These are phyloP conservation scores for Scaptodrosophila latifasciaeformis DNA, from an alignment of 2,888 invertebrate genomes.

Conservation along the genomic window DNA sequence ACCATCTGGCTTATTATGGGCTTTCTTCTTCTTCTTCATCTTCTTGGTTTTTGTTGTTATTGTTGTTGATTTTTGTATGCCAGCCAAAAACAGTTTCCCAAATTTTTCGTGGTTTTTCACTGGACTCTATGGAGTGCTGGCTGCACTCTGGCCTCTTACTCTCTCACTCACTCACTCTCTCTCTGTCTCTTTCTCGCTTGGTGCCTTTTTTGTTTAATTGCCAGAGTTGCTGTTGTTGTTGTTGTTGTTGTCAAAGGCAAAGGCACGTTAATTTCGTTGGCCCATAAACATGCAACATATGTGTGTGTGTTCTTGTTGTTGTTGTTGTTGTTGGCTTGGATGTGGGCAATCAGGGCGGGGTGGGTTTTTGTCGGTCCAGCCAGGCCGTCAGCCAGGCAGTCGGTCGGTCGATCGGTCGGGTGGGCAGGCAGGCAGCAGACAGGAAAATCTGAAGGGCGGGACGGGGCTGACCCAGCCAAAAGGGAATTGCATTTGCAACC, in stretches of 20 bases:
- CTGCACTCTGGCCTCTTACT: no score
- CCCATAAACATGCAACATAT: slow-evolving; percentile 66
- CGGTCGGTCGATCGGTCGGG: background rate
- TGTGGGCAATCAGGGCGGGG: background rate
- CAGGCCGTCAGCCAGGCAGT: background rate
- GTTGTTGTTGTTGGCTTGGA: no score
- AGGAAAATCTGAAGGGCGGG: background rate
- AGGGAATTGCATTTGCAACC: slow-evolving; percentile 59
- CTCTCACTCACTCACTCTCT: no score
- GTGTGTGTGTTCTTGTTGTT: slow-evolving; percentile 14
- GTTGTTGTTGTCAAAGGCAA: slow-evolving; percentile 47
- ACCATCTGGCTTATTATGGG: no score
- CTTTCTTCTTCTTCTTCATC: no score
- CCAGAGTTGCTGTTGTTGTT: slow-evolving; percentile 7
- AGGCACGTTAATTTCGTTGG: slow-evolving; percentile 61
- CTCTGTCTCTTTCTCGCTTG: background rate
- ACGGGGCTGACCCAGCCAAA: slow-evolving; percentile 16
- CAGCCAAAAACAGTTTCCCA: background rate
- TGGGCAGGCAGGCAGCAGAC: background rate
- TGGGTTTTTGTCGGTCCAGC: no score
- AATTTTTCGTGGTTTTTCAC: slow-evolving; percentile 19
- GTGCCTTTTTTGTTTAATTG: slow-evolving; percentile 26
- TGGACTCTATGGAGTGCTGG: background rate
- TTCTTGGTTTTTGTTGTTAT: slow-evolving; percentile 5
- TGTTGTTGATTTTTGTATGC: slow-evolving; percentile 18